These are phyloP conservation scores for Neosilurus hyrtlii DNA, from an alignment of 2,797 vertebrate species.

Conservation along the genomic window DNA sequence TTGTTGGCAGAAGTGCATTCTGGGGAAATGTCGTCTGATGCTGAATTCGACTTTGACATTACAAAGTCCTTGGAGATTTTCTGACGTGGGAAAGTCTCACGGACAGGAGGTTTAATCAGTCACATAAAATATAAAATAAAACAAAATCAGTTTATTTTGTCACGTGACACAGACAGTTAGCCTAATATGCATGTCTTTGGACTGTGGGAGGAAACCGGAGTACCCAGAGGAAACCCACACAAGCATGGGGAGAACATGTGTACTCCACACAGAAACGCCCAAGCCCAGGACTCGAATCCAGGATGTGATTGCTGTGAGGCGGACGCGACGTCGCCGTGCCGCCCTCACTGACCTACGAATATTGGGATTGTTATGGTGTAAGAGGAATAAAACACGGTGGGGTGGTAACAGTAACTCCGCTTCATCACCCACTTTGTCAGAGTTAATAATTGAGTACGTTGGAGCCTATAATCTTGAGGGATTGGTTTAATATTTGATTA, in stretches of 20 bases:
- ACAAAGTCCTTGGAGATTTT: neutral
- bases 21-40: neutral
- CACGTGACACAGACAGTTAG: no score
- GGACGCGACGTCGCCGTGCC: no score
- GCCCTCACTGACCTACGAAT: neutral
- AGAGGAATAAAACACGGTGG: neutral
- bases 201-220: no score
- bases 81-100: neutral
- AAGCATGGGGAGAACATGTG: no score
- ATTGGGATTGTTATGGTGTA: neutral
- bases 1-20: neutral
- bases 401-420: neutral
- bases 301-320: no score
- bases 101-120: neutral
- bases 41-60: no score
- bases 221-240: no score
- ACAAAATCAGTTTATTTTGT: no score
- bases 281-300: no score
- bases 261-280: no score
- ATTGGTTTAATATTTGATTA: constrained; percentile 6
- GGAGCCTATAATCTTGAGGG: neutral
- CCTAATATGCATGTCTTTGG: no score
- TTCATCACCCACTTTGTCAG: neutral
- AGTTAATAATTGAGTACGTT: neutral
- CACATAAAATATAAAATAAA: no score